Evolutionary conservation across 2,113 vertebrate genomes (phyloP).

Genomic region (Ivindomyrus marchei): DNA sequence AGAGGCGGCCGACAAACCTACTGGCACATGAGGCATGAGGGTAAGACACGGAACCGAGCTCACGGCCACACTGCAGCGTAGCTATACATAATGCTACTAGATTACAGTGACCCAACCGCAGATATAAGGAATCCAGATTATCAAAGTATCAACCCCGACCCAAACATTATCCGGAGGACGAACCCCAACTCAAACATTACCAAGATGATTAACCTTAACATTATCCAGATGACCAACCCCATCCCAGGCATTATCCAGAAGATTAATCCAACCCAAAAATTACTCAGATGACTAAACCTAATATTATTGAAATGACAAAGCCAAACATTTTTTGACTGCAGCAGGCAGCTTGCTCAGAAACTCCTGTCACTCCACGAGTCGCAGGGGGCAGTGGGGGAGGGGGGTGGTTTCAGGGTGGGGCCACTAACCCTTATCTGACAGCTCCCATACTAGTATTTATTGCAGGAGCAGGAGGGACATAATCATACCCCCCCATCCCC

Average conservation of each 20-base stretch:
- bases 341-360: not conserved
- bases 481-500: not conserved
- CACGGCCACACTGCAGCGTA: too few relatives aligned
- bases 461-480: not conserved
- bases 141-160: not conserved
- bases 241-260: not conserved
- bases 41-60: too few relatives aligned
- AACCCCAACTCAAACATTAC: not conserved
- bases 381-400: too few relatives aligned
- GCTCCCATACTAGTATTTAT: not conserved
- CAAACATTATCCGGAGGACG: not conserved
- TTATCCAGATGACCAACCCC: not conserved
- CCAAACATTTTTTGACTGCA: not conserved
- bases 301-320: not conserved
- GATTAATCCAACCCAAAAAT: not conserved
- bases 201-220: not conserved
- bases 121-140: not conserved
- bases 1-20: not conserved
- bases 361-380: not conserved
- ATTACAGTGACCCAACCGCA: not conserved
- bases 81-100: too few relatives aligned
- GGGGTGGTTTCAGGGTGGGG: not conserved
- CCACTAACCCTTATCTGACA: not conserved
- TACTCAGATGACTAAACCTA: not conserved
- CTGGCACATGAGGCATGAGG: too few relatives aligned